Base-by-base conservation (phyloP, 2,797 vertebrate genomes). In the Hypotaenidia philippensis region DNA sequence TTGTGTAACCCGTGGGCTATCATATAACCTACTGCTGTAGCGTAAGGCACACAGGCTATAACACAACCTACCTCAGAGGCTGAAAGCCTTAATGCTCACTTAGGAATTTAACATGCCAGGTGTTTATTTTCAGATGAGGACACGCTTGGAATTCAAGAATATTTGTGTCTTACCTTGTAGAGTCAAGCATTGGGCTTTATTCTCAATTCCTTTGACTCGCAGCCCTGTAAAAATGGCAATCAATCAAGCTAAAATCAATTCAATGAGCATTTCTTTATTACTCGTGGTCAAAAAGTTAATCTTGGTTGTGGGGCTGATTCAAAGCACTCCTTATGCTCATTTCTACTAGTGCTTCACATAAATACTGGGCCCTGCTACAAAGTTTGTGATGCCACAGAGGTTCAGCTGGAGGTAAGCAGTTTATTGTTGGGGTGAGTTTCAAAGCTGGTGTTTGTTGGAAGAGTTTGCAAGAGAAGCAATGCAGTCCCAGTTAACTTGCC, bases 51-150 rank as follows among this genome's bases (percentile, higher is more conserved):
- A 57, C 22, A 32, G 25, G n/a, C 40, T 53, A 22, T 50, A 76
- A 17, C 2, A 3, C n/a, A 76, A 22, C 25, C 40, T 93, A 2
- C 31, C 6, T 2, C 11, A 38, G 71, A 69, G 21, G 71, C n/a
- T 47, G 23, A 10, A 66, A 74, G 26, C 23, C 38, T 56, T 56
- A 20, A 47, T 65, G 32, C 15, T 72, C 34, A 31, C 55, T 31
- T 61, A 20, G 14, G 13, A 56, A 52, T 41, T 88, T 45, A 60
- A 25, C 50, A 50, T 38, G 22, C 14, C 76, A 65, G 59, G 47
- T 74, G 71, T 94, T 94, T 91, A 85, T 92, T 90, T 91, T 68
- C 55, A 81, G 68, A 74, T 55, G 59, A 90, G n/a, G 66, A 77
- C 68, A 72, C 44, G 25, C 32, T 93, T 89, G 85, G 76, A 70